Conservation (phyloP, 2,888 invertebrate species). For the Andrena bucephala region DNA sequence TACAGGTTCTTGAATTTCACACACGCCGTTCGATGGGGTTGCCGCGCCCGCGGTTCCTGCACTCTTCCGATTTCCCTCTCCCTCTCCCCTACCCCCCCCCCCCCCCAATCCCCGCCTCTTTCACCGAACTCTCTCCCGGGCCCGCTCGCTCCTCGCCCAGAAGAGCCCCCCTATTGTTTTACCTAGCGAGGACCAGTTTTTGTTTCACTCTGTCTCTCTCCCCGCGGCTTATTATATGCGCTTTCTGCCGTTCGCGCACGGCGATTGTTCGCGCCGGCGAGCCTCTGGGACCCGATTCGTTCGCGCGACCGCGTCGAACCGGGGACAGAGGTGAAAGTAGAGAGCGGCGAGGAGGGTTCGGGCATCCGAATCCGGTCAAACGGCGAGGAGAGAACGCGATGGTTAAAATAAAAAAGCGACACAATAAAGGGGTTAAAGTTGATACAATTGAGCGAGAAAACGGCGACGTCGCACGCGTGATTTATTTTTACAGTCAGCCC, state of each 20-base stretch:
- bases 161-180: constrained; percentile 80
- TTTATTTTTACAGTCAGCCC: constrained; percentile 80
- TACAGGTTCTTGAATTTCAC: constrained; percentile 83
- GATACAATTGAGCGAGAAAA: constrained; percentile 81
- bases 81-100: background rate
- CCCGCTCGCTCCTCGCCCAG: constrained; percentile 54
- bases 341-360: constrained; percentile 66
- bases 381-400: constrained; percentile 71
- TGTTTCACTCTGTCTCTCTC: constrained; percentile 76
- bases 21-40: constrained; percentile 72
- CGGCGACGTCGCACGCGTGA: constrained; percentile 76
- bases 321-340: constrained; percentile 47
- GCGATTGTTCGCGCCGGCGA: constrained; percentile 75
- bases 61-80: constrained; percentile 13
- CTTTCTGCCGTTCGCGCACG: constrained; percentile 71
- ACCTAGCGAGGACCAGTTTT: constrained; percentile 83
- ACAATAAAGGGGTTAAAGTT: constrained; percentile 81
- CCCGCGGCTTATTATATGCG: constrained; percentile 81
- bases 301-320: constrained; percentile 48
- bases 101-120: constrained; percentile 19
- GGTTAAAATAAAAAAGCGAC: constrained; percentile 70
- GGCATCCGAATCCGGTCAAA: constrained; percentile 81
- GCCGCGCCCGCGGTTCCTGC: constrained; percentile 38
- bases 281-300: constrained; percentile 62
- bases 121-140: constrained; percentile 39